Evolutionary conservation across 2,113 vertebrate genomes (phyloP).

Genomic region (Condylura cristata): DNA sequence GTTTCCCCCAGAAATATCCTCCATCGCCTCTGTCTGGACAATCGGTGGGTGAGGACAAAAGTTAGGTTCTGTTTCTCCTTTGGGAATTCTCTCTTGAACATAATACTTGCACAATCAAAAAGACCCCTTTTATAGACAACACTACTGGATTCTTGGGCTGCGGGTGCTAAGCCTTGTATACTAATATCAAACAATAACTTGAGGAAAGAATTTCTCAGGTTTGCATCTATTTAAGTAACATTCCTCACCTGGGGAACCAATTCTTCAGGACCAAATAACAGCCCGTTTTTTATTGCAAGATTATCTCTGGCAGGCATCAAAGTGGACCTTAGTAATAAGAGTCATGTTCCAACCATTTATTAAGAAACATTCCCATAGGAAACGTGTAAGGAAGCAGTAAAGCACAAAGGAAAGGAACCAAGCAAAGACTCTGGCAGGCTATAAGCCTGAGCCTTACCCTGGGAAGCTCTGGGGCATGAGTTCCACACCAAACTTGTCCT

Average conservation of each 20-base stretch:
- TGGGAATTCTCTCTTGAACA: background rate
- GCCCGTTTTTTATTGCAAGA: background rate
- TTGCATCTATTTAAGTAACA: background rate
- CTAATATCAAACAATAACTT: background rate
- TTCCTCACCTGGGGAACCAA: background rate
- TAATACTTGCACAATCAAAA: background rate
- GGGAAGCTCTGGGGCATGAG: background rate
- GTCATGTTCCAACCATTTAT: background rate
- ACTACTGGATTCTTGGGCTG: background rate
- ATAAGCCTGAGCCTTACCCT: too few relatives aligned
- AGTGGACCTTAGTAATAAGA: background rate
- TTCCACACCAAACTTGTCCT: background rate
- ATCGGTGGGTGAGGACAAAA: background rate
- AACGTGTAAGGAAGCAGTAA: background rate
- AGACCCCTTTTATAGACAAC: background rate
- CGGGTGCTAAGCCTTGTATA: background rate
- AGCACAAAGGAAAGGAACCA: background rate
- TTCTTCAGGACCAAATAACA: background rate
- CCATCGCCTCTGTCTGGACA: fast-evolving
- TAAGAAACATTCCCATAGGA: background rate
- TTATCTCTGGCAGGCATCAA: background rate
- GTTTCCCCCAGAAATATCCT: background rate
- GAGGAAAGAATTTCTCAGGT: background rate
- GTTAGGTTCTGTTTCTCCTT: background rate
- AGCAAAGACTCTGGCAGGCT: background rate